Base-by-base conservation (phyloP, 2,888 invertebrate species). In the Yponomeuta malinellus region DNA sequence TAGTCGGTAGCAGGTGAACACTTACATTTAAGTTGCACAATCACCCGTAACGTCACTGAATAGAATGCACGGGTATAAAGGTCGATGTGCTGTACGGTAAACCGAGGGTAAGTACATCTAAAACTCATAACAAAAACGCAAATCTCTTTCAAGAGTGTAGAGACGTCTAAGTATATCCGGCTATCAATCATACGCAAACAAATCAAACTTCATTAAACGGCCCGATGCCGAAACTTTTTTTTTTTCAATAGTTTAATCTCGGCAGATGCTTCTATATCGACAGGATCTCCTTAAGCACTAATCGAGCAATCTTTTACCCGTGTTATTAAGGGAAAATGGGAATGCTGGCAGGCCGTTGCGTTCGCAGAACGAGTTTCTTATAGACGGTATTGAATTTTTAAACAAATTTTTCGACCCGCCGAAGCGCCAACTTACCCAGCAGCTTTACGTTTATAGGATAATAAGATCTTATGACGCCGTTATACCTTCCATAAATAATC, bases 371-470 rank as follows among this genome's bases (percentile, higher is more conserved):
- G 88, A 87, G 85, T 87, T 88, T 84, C 87, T 89, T 88, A 88
- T 88, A 88, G 88, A 87, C 82, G 87, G 85, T 86, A 88, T 87
- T 90, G 88, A 90, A 90, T 90, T 89, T 90, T 90, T 90, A 89
- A 90, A 88, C 87, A 89, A 88, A 86, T 88, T 88, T 88, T 88
- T 88, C 86, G 87, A 82, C 84, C 85, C 84, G 79, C 81, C 79
- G 76, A 76, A 79, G 78, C 78, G 74, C 75, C 79, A 1, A 43
- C 43, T 6, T 43, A 43, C 43, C 43, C 81, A 80, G 81, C 84
- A 83, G 83, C 83, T 89, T 88, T 86, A 84, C 84, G 85, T 81
- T 85, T 63, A 87, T 84, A 82, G 84, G 83, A 85, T 86, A 69
- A 31, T 86, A 88, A 83, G 85, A 83, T 79, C 82, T 87, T 88